These are phyloP conservation scores for Melieria crassipennis DNA, from an alignment of 2,888 invertebrate species.

Conservation along the genomic window DNA sequence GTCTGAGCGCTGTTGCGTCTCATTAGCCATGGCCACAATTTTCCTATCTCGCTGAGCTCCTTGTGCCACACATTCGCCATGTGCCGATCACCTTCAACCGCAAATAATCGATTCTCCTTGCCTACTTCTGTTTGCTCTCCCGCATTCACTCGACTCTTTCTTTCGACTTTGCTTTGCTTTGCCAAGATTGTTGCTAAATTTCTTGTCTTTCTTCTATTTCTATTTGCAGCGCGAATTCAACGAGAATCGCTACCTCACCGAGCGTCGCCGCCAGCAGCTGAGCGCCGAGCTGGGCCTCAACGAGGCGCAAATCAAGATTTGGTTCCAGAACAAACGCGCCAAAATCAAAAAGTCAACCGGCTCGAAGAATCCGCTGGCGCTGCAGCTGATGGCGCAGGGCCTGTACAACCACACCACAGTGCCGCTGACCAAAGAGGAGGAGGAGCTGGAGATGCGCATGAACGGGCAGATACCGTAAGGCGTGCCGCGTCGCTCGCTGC, in stretches of 20 bases:
- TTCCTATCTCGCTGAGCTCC: background rate
- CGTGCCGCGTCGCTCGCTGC: background rate
- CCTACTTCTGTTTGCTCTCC: slow-evolving; percentile 8
- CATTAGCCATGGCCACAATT: slow-evolving; percentile 55
- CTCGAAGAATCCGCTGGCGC: slow-evolving; percentile 83
- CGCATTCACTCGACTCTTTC: background rate
- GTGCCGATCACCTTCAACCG: slow-evolving; percentile 50
- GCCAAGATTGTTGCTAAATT: background rate
- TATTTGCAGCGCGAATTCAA: slow-evolving; percentile 82
- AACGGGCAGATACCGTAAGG: slow-evolving; percentile 64
- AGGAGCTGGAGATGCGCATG: slow-evolving; percentile 72
- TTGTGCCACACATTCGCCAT: background rate
- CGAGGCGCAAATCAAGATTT: slow-evolving; percentile 97
- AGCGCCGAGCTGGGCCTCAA: slow-evolving; percentile 92
- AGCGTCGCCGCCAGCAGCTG: slow-evolving; percentile 87
- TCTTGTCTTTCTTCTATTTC: slow-evolving; percentile 10
- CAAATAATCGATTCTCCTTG: slow-evolving; percentile 62
- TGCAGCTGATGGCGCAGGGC: slow-evolving; percentile 94
- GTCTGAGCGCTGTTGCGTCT: slow-evolving; percentile 33
- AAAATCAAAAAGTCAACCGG: slow-evolving; percentile 94
- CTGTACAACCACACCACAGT: slow-evolving; percentile 89
- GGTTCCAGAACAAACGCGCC: slow-evolving; percentile 97
- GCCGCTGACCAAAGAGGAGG: slow-evolving; percentile 78
- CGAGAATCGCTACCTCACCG: slow-evolving; percentile 92
- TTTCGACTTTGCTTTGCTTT: background rate